Evolutionary conservation across 2,113 vertebrate species (phyloP).

Genomic region (Sebastes fasciatus): DNA sequence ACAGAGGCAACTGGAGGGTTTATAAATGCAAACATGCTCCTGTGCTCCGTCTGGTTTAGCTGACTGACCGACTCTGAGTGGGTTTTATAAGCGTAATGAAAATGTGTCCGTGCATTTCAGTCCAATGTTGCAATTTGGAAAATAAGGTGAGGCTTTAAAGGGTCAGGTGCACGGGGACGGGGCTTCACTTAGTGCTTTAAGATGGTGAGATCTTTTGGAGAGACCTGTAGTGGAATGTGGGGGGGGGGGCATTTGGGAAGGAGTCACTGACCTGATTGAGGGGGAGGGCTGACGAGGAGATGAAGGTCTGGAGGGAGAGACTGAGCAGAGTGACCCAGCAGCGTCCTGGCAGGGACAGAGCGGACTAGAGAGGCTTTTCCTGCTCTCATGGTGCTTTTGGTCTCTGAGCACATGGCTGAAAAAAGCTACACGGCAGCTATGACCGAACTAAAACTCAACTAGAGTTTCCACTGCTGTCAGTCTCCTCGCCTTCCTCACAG

Average conservation of each 20-base stretch:
- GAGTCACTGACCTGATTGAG: not conserved
- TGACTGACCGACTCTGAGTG: conserved; percentile 7
- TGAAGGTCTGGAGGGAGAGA: conserved; percentile 24
- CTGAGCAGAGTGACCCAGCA: conserved; percentile 37
- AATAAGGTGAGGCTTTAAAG: conserved; percentile 1
- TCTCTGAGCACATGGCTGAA: conserved; percentile 22
- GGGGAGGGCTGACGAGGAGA: conserved; percentile 21
- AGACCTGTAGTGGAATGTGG: not conserved
- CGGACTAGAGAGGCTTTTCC: conserved; percentile 29
- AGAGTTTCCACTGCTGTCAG: conserved; percentile 73
- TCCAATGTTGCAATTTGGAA: conserved; percentile 33
- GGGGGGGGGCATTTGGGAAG: not conserved
- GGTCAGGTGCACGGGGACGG: not conserved
- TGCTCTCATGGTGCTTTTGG: conserved; percentile 55
- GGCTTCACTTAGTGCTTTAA: conserved; percentile 17
- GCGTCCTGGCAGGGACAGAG: conserved; percentile 36
- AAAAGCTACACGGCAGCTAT: conserved; percentile 3
- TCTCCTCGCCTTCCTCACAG: conserved; percentile 40
- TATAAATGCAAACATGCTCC: conserved; percentile 25
- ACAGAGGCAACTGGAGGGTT: conserved; percentile 16
- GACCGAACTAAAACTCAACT: conserved; percentile 34
- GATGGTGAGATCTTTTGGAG: not conserved
- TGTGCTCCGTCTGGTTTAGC: conserved; percentile 12
- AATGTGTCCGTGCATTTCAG: conserved; percentile 14
- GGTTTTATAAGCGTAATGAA: conserved; percentile 54